Evolutionary conservation across 1,140 invertebrate genomes (phyloP), one percentile per base, ranked within the genome.

Genomic region (Penaeus chinensis): DNA sequence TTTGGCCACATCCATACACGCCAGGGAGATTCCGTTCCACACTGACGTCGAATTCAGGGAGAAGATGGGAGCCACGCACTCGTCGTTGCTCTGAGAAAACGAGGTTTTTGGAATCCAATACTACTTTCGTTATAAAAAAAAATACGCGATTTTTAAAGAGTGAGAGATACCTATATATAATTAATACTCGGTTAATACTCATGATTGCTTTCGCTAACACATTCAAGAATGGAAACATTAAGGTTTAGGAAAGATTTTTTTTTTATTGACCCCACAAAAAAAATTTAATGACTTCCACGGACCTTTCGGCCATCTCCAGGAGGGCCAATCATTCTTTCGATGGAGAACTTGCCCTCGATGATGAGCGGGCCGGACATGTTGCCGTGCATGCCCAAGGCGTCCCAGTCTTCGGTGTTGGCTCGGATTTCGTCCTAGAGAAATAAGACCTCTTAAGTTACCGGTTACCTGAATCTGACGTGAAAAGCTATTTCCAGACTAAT

Each of bases 341-440:
- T 83, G 18, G 7, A 32, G 27, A 90, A 88, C 20, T 63, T 84
- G 8, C 89, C 89, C 80, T 90, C 89, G 1, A 89, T 47, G 54
- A 90, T 80, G 27, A 90, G 18, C 22, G 89, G 89, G 27, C 89
- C 89, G 37, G 89, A 90, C 83, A 88, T 85, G 78, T 90, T 90
- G 7, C 89, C 89, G 27, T 86, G 89, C 83, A 90, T 89, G 18
- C 89, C 89, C 47, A 90, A 22, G 2, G 89, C 83, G 20, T 74
- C 74, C 89, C 89, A 90, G 24, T 90, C 89, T 10, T 90, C 88
- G 18, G 89, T 82, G 79, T 42, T 79, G 62, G 89, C 89, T 18
- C 89, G 89, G 42, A 90, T 69, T 77, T 90, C 89, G 37, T 90
- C 85, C 89, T 89, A 82, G 60, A 80, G 78, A 81, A 22, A 10